phyloP scores from a whole-genome alignment of 2,797 vertebrate species.

The Tamandua tetradactyla region DNA sequence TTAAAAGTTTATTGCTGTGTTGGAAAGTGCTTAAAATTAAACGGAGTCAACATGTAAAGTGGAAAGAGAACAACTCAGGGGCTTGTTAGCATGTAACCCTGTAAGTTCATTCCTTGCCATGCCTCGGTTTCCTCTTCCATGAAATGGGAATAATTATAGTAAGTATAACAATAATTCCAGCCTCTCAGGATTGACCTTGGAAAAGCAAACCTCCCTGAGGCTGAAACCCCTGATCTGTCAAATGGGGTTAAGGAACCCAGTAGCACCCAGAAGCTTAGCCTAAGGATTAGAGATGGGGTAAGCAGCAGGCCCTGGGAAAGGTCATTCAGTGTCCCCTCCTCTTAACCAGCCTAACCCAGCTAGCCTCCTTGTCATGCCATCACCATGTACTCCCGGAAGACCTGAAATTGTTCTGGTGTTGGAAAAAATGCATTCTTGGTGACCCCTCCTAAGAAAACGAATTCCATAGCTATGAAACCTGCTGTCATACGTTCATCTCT shows the following conservation, averaged over 20 bases:
- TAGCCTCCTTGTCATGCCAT: accelerated
- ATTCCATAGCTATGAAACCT: accelerated
- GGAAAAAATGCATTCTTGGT: neutral
- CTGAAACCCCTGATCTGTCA: neutral
- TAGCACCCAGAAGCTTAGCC: accelerated
- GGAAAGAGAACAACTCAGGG: accelerated
- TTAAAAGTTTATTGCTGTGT: accelerated
- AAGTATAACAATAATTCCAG: neutral
- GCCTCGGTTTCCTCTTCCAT: neutral
- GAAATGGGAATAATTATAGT: neutral
- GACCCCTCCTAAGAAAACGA: neutral
- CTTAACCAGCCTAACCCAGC: accelerated
- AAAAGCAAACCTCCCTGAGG: neutral
- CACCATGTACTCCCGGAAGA: accelerated
- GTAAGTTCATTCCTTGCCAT: accelerated
- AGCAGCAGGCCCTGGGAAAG: accelerated
- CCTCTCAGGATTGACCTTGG: neutral
- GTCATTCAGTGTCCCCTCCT: accelerated
- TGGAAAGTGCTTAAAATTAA: neutral
- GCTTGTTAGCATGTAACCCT: accelerated
- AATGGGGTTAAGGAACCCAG: too few species aligned
- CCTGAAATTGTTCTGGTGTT: neutral
- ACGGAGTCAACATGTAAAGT: too few species aligned
- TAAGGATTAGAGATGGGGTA: accelerated
- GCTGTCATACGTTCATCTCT: accelerated